phyloP scores from a whole-genome alignment of 1,140 invertebrate species.

The Rhyacophila brunnea region DNA sequence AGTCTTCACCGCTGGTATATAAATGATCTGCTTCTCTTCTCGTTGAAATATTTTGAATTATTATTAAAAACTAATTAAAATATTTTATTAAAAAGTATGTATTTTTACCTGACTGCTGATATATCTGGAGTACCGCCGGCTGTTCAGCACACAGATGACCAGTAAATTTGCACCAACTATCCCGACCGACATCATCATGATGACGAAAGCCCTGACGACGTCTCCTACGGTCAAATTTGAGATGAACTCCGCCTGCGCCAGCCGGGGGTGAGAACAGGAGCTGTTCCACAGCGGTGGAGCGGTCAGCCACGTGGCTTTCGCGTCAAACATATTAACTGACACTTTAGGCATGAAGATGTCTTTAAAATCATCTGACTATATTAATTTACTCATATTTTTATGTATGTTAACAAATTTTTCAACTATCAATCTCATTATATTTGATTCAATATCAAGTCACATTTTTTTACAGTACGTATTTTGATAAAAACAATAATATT shows the following conservation, averaged over 20 bases:
- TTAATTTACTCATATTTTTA: no score
- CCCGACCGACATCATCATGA: conserved; percentile 70
- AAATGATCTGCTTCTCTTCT: no score
- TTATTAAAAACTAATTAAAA: no score
- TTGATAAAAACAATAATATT: no score
- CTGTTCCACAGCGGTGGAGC: conserved; percentile 76
- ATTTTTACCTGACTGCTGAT: conserved; percentile 76
- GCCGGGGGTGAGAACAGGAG: conserved; percentile 70
- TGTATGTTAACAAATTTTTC: no score
- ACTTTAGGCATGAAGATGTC: conserved; percentile 14
- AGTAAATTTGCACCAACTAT: conserved; percentile 75
- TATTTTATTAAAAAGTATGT: no score
- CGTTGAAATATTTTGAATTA: no score
- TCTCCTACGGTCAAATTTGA: conserved; percentile 65
- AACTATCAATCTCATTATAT: no score
- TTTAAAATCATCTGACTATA: not conserved
- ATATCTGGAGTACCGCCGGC: conserved; percentile 75
- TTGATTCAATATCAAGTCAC: no score
- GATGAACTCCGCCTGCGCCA: conserved; percentile 58
- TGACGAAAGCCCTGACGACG: conserved; percentile 70
- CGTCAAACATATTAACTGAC: conserved; percentile 50
- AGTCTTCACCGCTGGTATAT: no score
- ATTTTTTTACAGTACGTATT: no score
- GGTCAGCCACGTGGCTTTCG: conserved; percentile 62
- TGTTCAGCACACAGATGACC: conserved; percentile 81